Base-by-base conservation (phyloP, 2,113 vertebrate species). In the Poeciliopsis retropinna region DNA sequence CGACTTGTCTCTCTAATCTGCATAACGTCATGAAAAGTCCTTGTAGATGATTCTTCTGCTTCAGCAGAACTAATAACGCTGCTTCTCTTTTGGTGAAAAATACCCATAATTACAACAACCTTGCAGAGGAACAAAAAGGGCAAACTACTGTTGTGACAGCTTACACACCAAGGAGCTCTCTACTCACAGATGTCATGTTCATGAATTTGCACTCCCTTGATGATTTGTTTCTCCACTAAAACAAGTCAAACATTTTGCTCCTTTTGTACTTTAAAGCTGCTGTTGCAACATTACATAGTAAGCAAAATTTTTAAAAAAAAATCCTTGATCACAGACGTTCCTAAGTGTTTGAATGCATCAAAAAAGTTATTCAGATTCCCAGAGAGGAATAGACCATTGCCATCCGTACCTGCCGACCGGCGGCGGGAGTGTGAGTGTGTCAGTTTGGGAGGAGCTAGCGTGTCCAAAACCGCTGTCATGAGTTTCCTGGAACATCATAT, bases 51-150 rank as follows among this genome's bases (percentile, higher is more conserved):
- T 89, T 90, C 84, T 76, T 84, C 78, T 75, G 71, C 90, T 87
- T 73, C 84, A 84, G 51, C 81, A 79, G 87, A 65, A 90, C 87
- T 84, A 87, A 90, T 85, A 87, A 81, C 72, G 0, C 73, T 34
- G 72, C 69, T 67, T 70, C 47, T 72, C 73, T 82, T 83, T 85
- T 73, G 72, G 83, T 87, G 83, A 89, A 89, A 88, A 90, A 90
- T 74, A 82, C 70, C 69, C 65, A 57, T 85, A 83, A 92, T 86
- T 90, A 88, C 73, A 2, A 28, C 75, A 87, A 90, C 90, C 86
- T 89, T 89, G 85, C 73, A 64, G 64, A 12, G 60, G 6, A 19
- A 72, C 69, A 81, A 86, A 83, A 87, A 87, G 89, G 84, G 79
- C 84, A 87, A 77, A 83, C n/a, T 79, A 86, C 85, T 82, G 64